These are phyloP conservation scores for Madoqua kirkii DNA, from an alignment of 2,113 vertebrate genomes.

Conservation along the genomic window DNA sequence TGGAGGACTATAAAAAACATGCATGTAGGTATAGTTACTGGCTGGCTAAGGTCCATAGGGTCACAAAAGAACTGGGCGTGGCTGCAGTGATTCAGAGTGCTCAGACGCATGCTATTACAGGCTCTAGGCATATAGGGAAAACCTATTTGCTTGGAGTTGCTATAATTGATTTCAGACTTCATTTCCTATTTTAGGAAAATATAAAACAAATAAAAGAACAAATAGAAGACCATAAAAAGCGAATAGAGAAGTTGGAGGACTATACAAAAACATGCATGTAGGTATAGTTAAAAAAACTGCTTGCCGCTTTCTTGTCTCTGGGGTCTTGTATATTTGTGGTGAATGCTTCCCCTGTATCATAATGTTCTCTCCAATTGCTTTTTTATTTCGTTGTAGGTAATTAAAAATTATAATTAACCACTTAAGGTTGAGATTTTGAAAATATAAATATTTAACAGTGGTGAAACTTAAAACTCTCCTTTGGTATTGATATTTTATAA, in stretches of 20 bases:
- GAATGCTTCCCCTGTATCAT: background rate
- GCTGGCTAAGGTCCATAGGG: background rate
- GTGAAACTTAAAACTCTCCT: background rate
- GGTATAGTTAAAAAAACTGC: constrained; percentile 56
- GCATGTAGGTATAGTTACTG: constrained; percentile 85
- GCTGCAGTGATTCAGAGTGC: background rate
- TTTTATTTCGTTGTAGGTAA: background rate
- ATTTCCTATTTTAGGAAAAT: constrained; percentile 79
- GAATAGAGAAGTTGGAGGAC: constrained; percentile 89
- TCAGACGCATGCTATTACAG: background rate
- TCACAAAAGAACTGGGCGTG: background rate
- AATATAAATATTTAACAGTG: background rate
- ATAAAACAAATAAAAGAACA: constrained; percentile 84
- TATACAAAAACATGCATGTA: constrained; percentile 89
- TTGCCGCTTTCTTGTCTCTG: background rate
- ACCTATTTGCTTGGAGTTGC: constrained; percentile 19
- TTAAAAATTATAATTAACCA: constrained; percentile 4
- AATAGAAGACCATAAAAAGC: constrained; percentile 85
- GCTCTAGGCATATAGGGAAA: background rate
- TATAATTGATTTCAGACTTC: constrained; percentile 10
- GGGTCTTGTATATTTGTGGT: background rate
- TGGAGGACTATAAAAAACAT: constrained; percentile 88
- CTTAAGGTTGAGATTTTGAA: constrained; percentile 23
- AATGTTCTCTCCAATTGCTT: background rate
- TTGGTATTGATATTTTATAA: constrained; percentile 12